These are phyloP conservation scores for Pandion haliaetus DNA, from an alignment of 2,113 vertebrate genomes.

Conservation along the genomic window DNA sequence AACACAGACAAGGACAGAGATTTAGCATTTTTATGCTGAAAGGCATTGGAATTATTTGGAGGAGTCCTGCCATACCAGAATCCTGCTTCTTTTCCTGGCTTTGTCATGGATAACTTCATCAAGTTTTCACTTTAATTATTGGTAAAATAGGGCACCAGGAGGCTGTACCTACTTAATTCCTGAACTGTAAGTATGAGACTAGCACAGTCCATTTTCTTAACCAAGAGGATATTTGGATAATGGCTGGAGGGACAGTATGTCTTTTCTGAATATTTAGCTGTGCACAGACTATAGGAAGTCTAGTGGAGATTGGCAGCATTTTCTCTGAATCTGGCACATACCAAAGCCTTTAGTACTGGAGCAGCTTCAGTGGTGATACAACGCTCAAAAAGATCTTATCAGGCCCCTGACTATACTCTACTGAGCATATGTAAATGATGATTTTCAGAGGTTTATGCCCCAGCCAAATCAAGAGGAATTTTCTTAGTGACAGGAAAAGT, in stretches of 20 bases:
- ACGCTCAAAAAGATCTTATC: not conserved
- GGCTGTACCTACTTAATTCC: not conserved
- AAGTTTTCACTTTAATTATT: not conserved
- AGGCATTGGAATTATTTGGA: not conserved
- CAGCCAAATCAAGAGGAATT: not conserved
- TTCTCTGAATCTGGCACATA: not conserved
- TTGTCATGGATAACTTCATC: not conserved
- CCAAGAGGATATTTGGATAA: not conserved
- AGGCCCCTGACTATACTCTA: not conserved
- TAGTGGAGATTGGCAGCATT: not conserved
- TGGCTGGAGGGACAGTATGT: not conserved
- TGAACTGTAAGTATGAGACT: not conserved
- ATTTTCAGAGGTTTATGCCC: not conserved
- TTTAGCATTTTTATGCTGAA: not conserved
- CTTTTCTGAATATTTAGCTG: not conserved
- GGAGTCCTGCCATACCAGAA: not conserved
- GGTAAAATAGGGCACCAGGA: not conserved
- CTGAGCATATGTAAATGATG: not conserved
- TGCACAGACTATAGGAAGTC: not conserved
- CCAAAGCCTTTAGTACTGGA: not conserved
- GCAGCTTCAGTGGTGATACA: not conserved
- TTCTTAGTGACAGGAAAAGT: not conserved
- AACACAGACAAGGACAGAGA: not conserved
- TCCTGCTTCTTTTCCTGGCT: not conserved
- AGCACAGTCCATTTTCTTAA: not conserved